A percentile compares a stretch with the other conserved stretches of the same genome.
Evolutionary conservation across 2,888 invertebrate species (phyloP).

Genomic region (Ectemnius cavifrons): DNA sequence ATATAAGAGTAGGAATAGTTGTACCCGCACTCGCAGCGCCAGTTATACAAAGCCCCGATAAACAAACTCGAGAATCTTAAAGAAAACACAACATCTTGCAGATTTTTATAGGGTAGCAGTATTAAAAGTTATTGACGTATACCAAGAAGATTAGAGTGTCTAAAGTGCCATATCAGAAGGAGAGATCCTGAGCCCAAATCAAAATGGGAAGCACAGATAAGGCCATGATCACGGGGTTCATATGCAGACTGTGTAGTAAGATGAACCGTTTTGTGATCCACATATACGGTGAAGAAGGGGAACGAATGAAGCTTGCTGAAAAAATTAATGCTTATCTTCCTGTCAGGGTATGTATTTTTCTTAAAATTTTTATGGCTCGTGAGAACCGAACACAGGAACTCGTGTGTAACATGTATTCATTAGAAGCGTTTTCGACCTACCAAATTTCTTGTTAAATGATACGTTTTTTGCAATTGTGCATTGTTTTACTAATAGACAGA

Average conservation of each 20-base stretch:
- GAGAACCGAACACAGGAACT: too few species aligned
- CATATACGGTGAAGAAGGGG: slow-evolving; percentile 89
- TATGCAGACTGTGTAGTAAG: slow-evolving; percentile 91
- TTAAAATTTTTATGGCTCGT: neutral
- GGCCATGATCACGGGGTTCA: slow-evolving; percentile 89
- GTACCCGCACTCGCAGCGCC: slow-evolving; percentile 49
- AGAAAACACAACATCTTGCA: slow-evolving; percentile 42
- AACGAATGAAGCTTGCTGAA: slow-evolving; percentile 86
- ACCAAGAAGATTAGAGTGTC: slow-evolving; percentile 13
- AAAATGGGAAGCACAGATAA: slow-evolving; percentile 89
- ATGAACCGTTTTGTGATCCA: slow-evolving; percentile 91
- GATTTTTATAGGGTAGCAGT: slow-evolving; percentile 32
- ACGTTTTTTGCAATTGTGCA: too few species aligned
- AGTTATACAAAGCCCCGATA: slow-evolving; percentile 58
- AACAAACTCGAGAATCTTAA: slow-evolving; percentile 58
- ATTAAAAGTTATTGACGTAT: slow-evolving; percentile 34
- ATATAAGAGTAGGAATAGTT: slow-evolving; percentile 18
- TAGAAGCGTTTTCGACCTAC: too few species aligned
- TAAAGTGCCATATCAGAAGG: slow-evolving; percentile 31
- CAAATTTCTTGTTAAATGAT: too few species aligned
- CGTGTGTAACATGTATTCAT: too few species aligned
- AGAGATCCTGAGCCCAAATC: slow-evolving; percentile 18
- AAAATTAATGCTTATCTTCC: slow-evolving; percentile 91
- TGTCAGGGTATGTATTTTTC: slow-evolving; percentile 82
- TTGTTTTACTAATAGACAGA: too few species aligned